These are phyloP conservation scores for Panthera uncia DNA, from an alignment of 2,113 vertebrate genomes.

Conservation along the genomic window DNA sequence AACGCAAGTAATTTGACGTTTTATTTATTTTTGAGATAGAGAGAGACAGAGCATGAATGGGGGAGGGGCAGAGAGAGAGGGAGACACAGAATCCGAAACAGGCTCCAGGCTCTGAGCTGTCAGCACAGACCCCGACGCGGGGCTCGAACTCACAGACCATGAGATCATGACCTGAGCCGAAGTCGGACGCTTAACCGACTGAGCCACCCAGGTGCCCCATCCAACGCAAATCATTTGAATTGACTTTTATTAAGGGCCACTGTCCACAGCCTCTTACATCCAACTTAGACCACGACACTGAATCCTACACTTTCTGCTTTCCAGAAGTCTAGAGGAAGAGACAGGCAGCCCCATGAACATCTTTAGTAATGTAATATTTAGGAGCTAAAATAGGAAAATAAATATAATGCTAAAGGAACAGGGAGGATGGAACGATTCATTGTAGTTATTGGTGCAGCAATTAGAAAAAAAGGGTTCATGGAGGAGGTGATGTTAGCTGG, in stretches of 20 bases:
- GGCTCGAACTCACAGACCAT: too few relatives aligned
- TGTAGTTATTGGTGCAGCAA: background rate
- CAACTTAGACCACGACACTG: background rate
- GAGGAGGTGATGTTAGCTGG: background rate
- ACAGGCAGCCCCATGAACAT: background rate
- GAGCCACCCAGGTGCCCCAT: too few relatives aligned
- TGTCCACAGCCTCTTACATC: background rate
- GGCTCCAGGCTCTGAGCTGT: too few relatives aligned
- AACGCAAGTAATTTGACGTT: background rate
- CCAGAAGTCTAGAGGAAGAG: background rate
- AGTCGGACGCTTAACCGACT: too few relatives aligned
- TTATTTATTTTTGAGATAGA: too few relatives aligned
- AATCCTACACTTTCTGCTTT: background rate
- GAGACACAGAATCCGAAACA: too few relatives aligned
- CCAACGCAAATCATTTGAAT: background rate
- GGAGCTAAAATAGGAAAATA: background rate
- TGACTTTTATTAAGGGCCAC: background rate
- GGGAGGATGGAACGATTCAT: background rate
- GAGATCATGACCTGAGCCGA: too few relatives aligned
- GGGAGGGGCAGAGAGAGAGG: too few relatives aligned
- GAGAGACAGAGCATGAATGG: too few relatives aligned
- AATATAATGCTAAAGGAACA: background rate
- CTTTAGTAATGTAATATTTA: background rate
- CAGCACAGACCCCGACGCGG: too few relatives aligned
- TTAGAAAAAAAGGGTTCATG: background rate